These are phyloP conservation scores for Potamilus streckersoni DNA, from an alignment of 1,140 invertebrate species.

Conservation along the genomic window DNA sequence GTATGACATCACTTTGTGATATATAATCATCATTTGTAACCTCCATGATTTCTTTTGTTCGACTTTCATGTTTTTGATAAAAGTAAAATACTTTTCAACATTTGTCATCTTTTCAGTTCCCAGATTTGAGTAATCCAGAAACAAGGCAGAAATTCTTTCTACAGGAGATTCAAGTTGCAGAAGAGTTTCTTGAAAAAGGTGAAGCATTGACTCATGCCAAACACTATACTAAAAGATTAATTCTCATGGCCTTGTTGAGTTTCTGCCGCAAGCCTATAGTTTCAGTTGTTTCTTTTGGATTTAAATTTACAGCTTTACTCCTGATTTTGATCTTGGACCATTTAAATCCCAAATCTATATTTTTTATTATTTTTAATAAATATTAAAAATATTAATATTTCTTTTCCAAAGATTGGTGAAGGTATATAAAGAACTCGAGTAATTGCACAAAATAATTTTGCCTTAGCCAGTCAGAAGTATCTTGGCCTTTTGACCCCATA, in stretches of 20 bases:
- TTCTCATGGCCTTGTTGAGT: neutral
- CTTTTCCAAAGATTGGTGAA: no score
- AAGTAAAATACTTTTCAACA: neutral
- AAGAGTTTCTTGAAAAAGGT: slow-evolving; percentile 85
- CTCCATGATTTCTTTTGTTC: no score
- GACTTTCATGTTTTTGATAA: neutral
- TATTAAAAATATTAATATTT: no score
- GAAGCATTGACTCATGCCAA: neutral
- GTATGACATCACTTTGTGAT: no score
- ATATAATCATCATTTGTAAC: no score
- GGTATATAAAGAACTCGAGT: no score
- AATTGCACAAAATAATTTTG: no score
- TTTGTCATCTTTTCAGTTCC: slow-evolving; percentile 62
- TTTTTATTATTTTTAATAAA: no score
- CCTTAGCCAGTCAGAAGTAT: no score
- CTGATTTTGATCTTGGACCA: neutral
- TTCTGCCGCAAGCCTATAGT: neutral
- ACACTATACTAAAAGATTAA: no score
- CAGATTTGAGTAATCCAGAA: slow-evolving; percentile 90
- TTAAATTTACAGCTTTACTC: neutral
- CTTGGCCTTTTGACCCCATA: no score
- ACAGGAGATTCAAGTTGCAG: slow-evolving; percentile 84
- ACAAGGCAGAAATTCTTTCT: slow-evolving; percentile 93
- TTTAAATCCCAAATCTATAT: neutral
- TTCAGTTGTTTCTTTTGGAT: neutral